Base-by-base conservation (phyloP, 2,888 invertebrate genomes). In the Glaucopsyche alexis region DNA sequence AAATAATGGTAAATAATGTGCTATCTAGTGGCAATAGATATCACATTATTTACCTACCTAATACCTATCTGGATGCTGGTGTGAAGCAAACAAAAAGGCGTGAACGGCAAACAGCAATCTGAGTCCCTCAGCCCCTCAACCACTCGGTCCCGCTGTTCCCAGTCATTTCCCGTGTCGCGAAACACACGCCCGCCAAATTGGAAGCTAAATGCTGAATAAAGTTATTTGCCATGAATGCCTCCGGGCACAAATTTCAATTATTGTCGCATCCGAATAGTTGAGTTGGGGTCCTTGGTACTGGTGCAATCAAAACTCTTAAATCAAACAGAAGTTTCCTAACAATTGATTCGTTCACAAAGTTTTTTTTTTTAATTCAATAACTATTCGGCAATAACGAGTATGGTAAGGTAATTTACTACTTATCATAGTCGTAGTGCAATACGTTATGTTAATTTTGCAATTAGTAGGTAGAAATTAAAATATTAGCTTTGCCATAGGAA, bases 231-330 rank as follows among this genome's bases (percentile, higher is more conserved):
- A 90, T 90, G 88, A 91, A 93, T 93, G 93, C 93, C 93, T 93
- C 91, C 88, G 92, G 93, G 93, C 91, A 91, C 91, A 90, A 91
- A 93, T 91, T 92, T 92, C 91, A 93, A 93, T 93, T 91, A 93
- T 93, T 91, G 90, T 83, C 89, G 85, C 92, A 91, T 93, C 91
- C 91, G 91, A 91, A 93, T 93, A 91, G 90, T 93, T 89, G 81
- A 84, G 88, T 86, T 90, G 89, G 89, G 88, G 86, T 79, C 79
- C 78, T 73, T 69, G 70, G 84, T 88, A 89, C 85, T 81, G 11
- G 82, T 82, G 72, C 16, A 71, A 42, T 70, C 78, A 81, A 64
- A 79, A 77, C 64, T 47, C 1, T 29, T 29, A 11, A 16, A 40
- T 52, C 1, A 16, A 11, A 14, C 11, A 55, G 2, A 6, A 42